A percentile compares a stretch with the other conserved stretches of the same genome.
These are phyloP conservation scores for Stictonetta naevosa DNA, from an alignment of 2,113 vertebrate genomes.

Conservation along the genomic window DNA sequence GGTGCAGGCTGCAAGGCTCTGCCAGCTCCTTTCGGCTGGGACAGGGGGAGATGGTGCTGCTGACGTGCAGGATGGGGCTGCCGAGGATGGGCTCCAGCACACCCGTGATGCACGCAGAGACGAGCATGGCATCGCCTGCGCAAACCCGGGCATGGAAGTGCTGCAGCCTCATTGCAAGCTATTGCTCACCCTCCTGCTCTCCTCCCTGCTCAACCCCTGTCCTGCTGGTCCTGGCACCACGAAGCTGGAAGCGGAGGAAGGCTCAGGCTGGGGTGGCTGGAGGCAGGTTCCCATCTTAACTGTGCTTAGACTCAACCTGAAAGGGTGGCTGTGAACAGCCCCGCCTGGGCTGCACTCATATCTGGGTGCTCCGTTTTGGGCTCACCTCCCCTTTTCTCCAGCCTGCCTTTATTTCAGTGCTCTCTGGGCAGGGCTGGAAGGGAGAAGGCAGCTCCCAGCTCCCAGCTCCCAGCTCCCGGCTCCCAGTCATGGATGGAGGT, in stretches of 20 bases:
- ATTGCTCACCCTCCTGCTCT: not conserved
- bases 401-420: not conserved
- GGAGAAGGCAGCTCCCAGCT: not conserved
- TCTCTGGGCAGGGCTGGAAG: not conserved
- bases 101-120: fast-evolving
- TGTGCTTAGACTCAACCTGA: not conserved
- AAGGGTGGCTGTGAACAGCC: fast-evolving
- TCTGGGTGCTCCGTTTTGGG: not conserved
- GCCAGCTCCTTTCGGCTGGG: not conserved
- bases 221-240: not conserved
- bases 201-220: not conserved
- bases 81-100: not conserved
- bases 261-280: fast-evolving
- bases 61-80: fast-evolving
- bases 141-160: not conserved
- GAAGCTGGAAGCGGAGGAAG: not conserved
- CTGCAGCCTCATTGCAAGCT: not conserved
- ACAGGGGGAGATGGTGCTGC: not conserved
- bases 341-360: not conserved
- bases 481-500: not conserved
- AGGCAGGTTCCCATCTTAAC: not conserved
- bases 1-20: fast-evolving
- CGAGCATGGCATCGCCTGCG: not conserved
- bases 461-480: slow-evolving; percentile 8
- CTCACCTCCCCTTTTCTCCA: not conserved